Evolutionary conservation across 2,888 invertebrate genomes (phyloP).

Genomic region (Odontothrips loti): DNA sequence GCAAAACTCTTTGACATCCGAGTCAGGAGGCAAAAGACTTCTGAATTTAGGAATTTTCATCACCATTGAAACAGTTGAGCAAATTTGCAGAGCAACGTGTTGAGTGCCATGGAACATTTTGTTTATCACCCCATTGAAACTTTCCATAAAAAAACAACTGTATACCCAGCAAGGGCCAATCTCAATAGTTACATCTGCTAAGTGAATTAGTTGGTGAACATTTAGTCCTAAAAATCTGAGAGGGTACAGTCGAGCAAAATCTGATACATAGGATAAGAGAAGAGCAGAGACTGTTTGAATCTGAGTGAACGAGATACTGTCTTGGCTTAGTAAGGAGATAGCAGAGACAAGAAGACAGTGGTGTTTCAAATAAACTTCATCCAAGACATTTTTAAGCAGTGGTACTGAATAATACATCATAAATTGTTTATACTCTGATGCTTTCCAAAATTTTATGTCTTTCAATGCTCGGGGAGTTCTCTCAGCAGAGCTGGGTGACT

Average conservation of each 20-base stretch:
- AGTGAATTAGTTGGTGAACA: background rate
- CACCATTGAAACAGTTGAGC: background rate
- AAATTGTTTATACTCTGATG: background rate
- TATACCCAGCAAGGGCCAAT: background rate
- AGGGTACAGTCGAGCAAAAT: background rate
- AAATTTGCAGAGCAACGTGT: background rate
- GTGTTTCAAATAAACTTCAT: background rate
- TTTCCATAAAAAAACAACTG: background rate
- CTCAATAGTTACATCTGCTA: background rate
- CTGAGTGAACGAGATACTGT: background rate
- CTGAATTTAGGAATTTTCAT: background rate
- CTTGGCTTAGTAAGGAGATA: background rate
- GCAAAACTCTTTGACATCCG: no score
- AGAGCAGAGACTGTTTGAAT: background rate
- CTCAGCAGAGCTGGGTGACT: background rate
- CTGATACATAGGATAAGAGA: background rate
- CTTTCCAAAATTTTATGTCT: background rate
- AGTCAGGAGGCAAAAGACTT: background rate
- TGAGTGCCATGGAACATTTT: background rate
- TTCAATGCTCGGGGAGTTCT: background rate
- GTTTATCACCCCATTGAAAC: background rate
- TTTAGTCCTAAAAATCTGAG: background rate
- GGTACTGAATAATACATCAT: background rate
- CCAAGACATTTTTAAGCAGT: background rate
- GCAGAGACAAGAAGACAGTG: background rate